A percentile compares a stretch with the other conserved stretches of the same genome.
These are phyloP conservation scores for Sarcophaga peregrina DNA, from an alignment of 1,140 invertebrate species.

Conservation along the genomic window DNA sequence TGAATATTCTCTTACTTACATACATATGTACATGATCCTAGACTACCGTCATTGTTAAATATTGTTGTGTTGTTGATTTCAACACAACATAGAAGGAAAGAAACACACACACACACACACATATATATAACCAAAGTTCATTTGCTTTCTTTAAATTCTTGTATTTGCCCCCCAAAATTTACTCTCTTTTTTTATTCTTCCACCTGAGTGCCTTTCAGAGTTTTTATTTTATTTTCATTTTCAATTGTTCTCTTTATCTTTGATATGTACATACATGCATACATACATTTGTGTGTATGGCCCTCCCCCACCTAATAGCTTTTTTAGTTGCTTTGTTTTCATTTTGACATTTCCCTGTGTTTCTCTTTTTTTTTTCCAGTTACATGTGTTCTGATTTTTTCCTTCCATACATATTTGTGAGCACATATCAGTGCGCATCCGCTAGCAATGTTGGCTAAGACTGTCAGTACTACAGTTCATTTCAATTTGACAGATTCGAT, in stretches of 20 bases:
- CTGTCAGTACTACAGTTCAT: neutral
- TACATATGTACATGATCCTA: neutral
- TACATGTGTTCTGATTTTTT: conserved; percentile 14
- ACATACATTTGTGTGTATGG: neutral
- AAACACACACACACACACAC: too few relatives aligned
- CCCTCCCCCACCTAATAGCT: neutral
- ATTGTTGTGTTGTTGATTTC: too few relatives aligned
- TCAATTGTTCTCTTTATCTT: neutral
- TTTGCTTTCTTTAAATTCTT: neutral
- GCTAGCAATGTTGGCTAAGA: neutral
- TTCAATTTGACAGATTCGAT: neutral
- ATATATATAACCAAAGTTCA: conserved; percentile 5
- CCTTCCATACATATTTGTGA: neutral
- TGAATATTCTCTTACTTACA: too few relatives aligned
- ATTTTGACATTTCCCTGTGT: neutral
- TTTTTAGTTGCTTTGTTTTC: neutral
- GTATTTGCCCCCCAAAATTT: neutral
- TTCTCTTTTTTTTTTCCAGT: neutral
- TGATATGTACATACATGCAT: neutral
- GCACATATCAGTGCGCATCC: neutral
- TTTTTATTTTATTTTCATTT: neutral
- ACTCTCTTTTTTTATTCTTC: neutral
- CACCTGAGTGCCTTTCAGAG: neutral
- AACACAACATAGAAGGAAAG: too few relatives aligned
- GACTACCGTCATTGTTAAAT: neutral